Evolutionary conservation across 2,888 invertebrate species (phyloP).

Genomic region (Ornithoptera priamus): DNA sequence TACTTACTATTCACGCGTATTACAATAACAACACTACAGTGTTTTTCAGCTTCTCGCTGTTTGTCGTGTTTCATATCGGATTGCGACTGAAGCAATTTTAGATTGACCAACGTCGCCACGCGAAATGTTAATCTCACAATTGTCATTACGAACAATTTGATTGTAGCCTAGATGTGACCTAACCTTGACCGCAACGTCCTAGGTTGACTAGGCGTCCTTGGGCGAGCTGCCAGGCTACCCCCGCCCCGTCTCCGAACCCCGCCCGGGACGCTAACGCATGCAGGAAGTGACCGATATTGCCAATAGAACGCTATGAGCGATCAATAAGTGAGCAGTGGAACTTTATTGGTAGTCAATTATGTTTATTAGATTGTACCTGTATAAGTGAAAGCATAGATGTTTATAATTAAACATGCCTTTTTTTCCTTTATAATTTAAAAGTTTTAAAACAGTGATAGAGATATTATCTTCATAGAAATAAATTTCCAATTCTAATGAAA

Average conservation of each 20-base stretch:
- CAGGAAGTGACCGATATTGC: conserved; percentile 62
- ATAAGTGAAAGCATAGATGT: not conserved
- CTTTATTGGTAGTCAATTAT: not conserved
- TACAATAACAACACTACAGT: not conserved
- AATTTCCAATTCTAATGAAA: too few relatives aligned
- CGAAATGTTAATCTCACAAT: not conserved
- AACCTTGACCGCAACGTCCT: conserved; percentile 66
- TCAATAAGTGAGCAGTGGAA: conserved; percentile 38
- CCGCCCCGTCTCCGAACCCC: conserved; percentile 24
- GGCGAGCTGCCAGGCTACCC: conserved; percentile 58
- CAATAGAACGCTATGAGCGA: conserved; percentile 45
- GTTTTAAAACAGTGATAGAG: not conserved
- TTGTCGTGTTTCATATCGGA: not conserved
- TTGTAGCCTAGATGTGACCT: conserved; percentile 37
- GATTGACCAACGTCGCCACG: too few relatives aligned
- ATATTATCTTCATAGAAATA: too few relatives aligned
- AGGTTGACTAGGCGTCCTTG: conserved; percentile 71
- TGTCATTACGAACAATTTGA: conserved; percentile 6
- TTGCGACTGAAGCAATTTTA: not conserved
- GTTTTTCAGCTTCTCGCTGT: not conserved
- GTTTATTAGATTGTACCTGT: not conserved
- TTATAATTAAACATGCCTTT: not conserved
- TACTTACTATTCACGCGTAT: not conserved
- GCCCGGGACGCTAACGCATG: conserved; percentile 40
- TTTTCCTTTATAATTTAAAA: not conserved